Conservation (phyloP, 1,140 invertebrate genomes). For the Hirudo medicinalis region DNA sequence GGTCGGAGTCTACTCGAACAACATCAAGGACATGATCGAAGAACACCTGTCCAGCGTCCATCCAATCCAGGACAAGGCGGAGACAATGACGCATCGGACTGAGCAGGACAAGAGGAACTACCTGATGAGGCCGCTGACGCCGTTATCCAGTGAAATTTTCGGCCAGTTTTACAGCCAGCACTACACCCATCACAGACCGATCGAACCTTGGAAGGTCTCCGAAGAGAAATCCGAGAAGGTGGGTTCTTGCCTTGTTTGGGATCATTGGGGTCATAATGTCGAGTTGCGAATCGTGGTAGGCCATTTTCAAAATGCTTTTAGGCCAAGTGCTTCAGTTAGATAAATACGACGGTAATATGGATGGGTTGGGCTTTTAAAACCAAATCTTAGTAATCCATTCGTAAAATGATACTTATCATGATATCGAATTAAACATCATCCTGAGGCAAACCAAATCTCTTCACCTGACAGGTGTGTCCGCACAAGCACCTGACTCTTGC, state of each 20-base stretch:
- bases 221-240: not conserved
- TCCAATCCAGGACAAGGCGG: not conserved
- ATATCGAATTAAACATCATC: not conserved
- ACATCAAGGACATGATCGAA: conserved; percentile 14
- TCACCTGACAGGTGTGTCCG: not conserved
- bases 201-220: conserved; percentile 2
- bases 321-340: too few species aligned
- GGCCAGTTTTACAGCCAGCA: conserved; percentile 10
- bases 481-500: conserved; percentile 4
- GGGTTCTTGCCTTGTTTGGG: too few species aligned
- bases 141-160: conserved; percentile 4
- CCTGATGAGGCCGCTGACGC: conserved; percentile 9
- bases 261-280: too few species aligned
- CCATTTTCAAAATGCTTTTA: too few species aligned
- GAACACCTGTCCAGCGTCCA: not conserved
- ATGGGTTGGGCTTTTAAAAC: not conserved
- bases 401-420: not conserved
- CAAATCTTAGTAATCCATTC: not conserved
- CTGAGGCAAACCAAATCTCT: not conserved
- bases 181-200: not conserved
- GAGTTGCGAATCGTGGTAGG: too few species aligned
- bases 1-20: conserved; percentile 12
- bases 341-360: not conserved
- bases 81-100: not conserved
- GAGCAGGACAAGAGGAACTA: conserved; percentile 9